These are phyloP conservation scores for Esperia sulphurella DNA, from an alignment of 2,888 invertebrate genomes.

Conservation along the genomic window DNA sequence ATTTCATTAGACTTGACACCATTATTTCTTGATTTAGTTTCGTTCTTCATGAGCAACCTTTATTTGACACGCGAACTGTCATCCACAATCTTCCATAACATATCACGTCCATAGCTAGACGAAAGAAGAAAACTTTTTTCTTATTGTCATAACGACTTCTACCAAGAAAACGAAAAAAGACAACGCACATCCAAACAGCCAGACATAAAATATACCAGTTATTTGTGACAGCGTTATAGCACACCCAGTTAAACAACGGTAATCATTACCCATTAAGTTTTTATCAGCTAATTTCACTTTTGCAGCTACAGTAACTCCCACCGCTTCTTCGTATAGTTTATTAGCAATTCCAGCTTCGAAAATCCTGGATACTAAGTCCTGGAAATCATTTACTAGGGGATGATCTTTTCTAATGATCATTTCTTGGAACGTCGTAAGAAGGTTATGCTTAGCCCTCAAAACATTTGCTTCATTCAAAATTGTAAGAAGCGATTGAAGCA, in stretches of 20 bases:
- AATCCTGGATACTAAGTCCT: conserved; percentile 33
- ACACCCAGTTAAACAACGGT: conserved; percentile 54
- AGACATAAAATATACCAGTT: conserved; percentile 47
- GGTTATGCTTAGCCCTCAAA: conserved; percentile 36
- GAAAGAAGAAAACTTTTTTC: too few relatives aligned
- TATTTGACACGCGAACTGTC: too few relatives aligned
- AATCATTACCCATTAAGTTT: conserved; percentile 45
- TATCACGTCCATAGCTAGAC: too few relatives aligned
- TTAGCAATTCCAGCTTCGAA: conserved; percentile 57
- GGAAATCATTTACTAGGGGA: conserved; percentile 29
- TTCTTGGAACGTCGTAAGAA: conserved; percentile 51
- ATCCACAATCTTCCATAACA: too few relatives aligned
- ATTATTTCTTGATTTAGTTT: too few relatives aligned
- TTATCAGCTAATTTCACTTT: conserved; percentile 37
- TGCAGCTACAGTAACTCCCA: conserved; percentile 42
- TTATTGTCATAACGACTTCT: conserved; percentile 28
- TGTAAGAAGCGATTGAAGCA: conserved; percentile 41
- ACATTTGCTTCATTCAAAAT: conserved; percentile 50
- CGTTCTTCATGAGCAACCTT: too few relatives aligned
- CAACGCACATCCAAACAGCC: conserved; percentile 43
- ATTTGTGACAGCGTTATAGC: conserved; percentile 42
- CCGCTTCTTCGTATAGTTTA: conserved; percentile 39
- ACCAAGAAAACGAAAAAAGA: conserved; percentile 40
- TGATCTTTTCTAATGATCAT: conserved; percentile 48
- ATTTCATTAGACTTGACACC: too few relatives aligned